Conservation (phyloP, 2,797 vertebrate genomes). For the Epinephelus malabaricus region DNA sequence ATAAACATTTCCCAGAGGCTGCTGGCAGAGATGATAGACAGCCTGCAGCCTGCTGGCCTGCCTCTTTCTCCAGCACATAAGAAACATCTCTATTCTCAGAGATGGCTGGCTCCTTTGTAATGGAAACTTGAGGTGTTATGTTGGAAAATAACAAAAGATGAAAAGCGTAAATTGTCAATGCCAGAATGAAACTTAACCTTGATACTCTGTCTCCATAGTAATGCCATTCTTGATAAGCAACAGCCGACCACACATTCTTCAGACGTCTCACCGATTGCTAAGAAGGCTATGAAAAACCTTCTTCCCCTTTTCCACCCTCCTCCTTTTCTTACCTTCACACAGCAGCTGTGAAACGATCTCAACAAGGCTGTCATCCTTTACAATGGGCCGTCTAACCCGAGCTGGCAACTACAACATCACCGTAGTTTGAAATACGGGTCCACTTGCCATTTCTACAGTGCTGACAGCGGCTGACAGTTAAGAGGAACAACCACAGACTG, state of each 20-base stretch:
- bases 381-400: constrained; percentile 66
- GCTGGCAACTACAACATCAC: constrained; percentile 60
- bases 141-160: constrained; percentile 53
- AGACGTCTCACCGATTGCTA: constrained; percentile 13
- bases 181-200: constrained; percentile 52
- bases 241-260: constrained; percentile 14
- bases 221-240: constrained; percentile 38
- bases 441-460: constrained; percentile 68
- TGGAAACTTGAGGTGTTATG: constrained; percentile 42
- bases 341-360: constrained; percentile 57
- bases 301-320: background rate
- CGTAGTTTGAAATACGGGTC: constrained; percentile 70
- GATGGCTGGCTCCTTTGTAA: constrained; percentile 44
- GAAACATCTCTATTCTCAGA: constrained; percentile 58
- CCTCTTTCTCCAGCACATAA: constrained; percentile 41
- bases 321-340: constrained; percentile 46
- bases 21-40: constrained; percentile 62
- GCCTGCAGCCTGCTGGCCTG: constrained; percentile 50
- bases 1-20: constrained; percentile 63
- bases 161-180: constrained; percentile 50
- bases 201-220: constrained; percentile 36
- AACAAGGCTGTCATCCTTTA: constrained; percentile 72
- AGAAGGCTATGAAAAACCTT: constrained; percentile 18
- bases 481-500: constrained; percentile 77
- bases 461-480: constrained; percentile 82